Conservation (phyloP, 2,113 vertebrate species). For the Syngnathus floridae region DNA sequence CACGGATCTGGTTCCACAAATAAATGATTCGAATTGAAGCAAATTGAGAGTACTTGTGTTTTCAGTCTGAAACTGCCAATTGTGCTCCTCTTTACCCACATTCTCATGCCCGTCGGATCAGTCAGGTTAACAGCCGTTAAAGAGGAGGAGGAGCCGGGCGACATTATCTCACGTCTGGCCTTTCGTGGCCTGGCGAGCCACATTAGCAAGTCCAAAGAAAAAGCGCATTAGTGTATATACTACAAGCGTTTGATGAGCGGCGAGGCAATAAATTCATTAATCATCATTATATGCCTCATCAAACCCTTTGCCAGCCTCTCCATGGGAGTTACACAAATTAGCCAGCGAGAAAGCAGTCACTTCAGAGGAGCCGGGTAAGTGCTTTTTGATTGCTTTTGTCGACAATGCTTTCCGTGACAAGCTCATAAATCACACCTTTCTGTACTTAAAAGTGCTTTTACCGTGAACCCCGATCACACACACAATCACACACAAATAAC, state of each 20-base stretch:
- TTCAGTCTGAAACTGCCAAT: slow-evolving; percentile 78
- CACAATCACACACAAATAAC: slow-evolving; percentile 62
- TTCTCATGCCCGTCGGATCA: slow-evolving; percentile 76
- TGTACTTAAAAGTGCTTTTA: slow-evolving; percentile 79
- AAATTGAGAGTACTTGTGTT: slow-evolving; percentile 73
- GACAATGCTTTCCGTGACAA: slow-evolving; percentile 98
- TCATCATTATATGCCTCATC: slow-evolving; percentile 99
- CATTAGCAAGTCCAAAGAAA: slow-evolving; percentile 57
- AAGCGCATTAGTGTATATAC: slow-evolving; percentile 78
- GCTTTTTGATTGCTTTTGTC: slow-evolving; percentile 99
- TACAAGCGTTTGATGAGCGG: slow-evolving; percentile 92
- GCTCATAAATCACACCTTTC: slow-evolving; percentile 98
- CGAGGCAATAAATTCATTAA: slow-evolving; percentile 99
- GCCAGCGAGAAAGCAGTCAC: slow-evolving; percentile 96
- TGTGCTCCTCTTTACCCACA: slow-evolving; percentile 68
- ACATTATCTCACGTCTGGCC: slow-evolving; percentile 70
- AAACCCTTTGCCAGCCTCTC: slow-evolving; percentile 98
- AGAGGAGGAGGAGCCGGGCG: slow-evolving; percentile 48
- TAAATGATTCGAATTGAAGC: slow-evolving; percentile 70
- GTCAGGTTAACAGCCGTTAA: slow-evolving; percentile 68
- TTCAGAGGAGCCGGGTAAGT: slow-evolving; percentile 99
- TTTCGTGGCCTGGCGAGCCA: slow-evolving; percentile 63
- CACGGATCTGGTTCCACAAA: slow-evolving; percentile 66
- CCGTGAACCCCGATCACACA: slow-evolving; percentile 74
- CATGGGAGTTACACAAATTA: slow-evolving; percentile 99